Evolutionary conservation across 2,797 vertebrate genomes (phyloP), one percentile per base, ranked within the genome.

Genomic region (Loris lydekkerianus): DNA sequence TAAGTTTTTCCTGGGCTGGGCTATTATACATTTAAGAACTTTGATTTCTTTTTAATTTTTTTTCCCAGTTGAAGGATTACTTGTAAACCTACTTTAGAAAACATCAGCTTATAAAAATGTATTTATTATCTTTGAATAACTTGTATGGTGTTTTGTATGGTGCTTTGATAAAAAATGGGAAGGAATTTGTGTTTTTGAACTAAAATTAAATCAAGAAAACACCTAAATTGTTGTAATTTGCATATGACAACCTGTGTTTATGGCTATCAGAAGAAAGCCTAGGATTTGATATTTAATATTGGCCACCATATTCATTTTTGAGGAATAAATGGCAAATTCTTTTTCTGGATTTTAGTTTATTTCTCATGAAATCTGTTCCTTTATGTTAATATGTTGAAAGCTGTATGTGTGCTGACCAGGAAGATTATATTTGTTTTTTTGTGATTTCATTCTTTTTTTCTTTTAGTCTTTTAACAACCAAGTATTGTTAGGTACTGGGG

Each of bases 51-150:
- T 89, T 37, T 43, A 83, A 81, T 72, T 63, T 92, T 63, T 92
- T 92, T 56, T 84, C 8, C 8, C 10, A 34, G 15, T 92, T 89
- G 49, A 94, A 87, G 25, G 3, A 76, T 95, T 92, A 27, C 23
- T 92, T 93, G 5, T 63, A 82, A 82, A 91, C 96, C 10, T 81
- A 76, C 27, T 65, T 23, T 84, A 81, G 11, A 90, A 93, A 90
- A 78, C 58, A 84, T 13, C 9, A 46, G 3, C 70, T 95, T 67
- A 56, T 82, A 61, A 78, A 78, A 53, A 76, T 23, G 20, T 73
- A n/a, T 25, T 7, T 1, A 56, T 29, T 18, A 23, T 77, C 5
- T 95, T 97, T 89, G 56, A 17, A 23, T 89, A 93, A 70, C 23
- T 94, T 91, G 1, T 31, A 7, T 89, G 56, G 7, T 89, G 9